Evolutionary conservation across 2,797 vertebrate genomes (phyloP).

Genomic region (Brachyalestes nurse): DNA sequence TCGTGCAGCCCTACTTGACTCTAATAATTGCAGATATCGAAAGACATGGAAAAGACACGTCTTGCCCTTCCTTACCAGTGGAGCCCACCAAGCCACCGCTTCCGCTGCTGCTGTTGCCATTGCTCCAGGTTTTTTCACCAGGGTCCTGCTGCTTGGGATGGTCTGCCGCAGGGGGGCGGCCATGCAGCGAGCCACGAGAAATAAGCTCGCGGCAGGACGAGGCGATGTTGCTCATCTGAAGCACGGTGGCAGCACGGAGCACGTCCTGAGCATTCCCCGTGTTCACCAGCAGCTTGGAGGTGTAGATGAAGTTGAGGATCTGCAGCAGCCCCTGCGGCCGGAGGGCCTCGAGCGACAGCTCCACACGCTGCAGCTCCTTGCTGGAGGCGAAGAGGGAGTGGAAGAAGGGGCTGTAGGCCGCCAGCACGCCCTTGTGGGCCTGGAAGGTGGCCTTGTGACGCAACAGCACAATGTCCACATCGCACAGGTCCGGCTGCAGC

Average conservation of each 20-base stretch:
- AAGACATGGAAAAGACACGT: not conserved
- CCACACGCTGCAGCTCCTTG: constrained; percentile 93
- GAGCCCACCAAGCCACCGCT: constrained; percentile 41
- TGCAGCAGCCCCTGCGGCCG: constrained; percentile 94
- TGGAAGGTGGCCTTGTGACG: constrained; percentile 94
- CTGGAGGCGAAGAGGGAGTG: constrained; percentile 96
- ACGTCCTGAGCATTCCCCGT: constrained; percentile 91
- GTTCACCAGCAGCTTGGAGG: constrained; percentile 94
- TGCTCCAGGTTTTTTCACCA: constrained; percentile 34
- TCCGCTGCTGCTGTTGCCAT: constrained; percentile 46
- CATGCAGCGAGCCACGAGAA: constrained; percentile 85
- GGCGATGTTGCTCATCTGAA: constrained; percentile 95
- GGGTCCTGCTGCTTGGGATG: constrained; percentile 59
- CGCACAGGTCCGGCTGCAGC: constrained; percentile 97
- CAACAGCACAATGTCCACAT: constrained; percentile 95
- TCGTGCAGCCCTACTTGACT: no score
- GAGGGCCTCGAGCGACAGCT: constrained; percentile 92
- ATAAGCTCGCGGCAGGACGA: constrained; percentile 94
- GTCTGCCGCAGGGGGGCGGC: constrained; percentile 72
- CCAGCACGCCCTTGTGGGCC: constrained; percentile 95
- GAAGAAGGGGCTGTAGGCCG: constrained; percentile 98
- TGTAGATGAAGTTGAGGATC: constrained; percentile 99
- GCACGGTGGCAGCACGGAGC: constrained; percentile 89
- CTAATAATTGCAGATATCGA: not conserved
- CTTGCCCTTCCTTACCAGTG: not conserved